Conservation (phyloP, 2,888 invertebrate genomes). For the Xylocampa areola region DNA sequence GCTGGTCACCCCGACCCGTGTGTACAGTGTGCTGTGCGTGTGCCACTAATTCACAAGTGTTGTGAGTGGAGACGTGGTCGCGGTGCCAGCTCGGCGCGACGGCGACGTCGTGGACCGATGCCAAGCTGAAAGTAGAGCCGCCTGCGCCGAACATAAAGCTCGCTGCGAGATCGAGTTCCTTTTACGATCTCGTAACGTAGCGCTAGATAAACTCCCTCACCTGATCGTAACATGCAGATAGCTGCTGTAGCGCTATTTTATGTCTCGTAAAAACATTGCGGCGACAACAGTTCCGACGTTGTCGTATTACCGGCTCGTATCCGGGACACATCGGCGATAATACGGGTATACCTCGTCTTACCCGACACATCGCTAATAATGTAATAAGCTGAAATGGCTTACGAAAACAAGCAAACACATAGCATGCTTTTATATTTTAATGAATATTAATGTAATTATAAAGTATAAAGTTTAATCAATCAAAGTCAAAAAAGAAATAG, state of each 20-base stretch:
- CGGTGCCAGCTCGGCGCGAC: background rate
- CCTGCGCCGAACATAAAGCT: background rate
- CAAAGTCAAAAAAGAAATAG: no score
- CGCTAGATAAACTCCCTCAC: constrained; percentile 24
- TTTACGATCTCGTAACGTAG: constrained; percentile 42
- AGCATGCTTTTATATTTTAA: background rate
- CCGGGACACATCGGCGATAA: constrained; percentile 3
- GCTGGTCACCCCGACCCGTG: no score
- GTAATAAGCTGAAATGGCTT: background rate
- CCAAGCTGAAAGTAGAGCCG: constrained; percentile 17
- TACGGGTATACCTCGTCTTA: background rate
- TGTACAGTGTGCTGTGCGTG: no score
- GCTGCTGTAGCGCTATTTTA: constrained; percentile 30
- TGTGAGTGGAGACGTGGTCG: background rate
- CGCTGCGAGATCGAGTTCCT: constrained; percentile 14
- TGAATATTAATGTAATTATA: no score
- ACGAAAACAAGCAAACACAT: background rate
- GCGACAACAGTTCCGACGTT: background rate
- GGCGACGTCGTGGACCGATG: constrained; percentile 14
- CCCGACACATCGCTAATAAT: background rate
- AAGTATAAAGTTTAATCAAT: no score
- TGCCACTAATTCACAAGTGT: no score
- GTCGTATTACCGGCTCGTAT: background rate
- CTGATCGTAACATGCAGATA: constrained; percentile 49
- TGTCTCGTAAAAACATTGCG: constrained; percentile 34